phyloP scores from a whole-genome alignment of 2,113 vertebrate genomes.

The Beaufortia kweichowensis region DNA sequence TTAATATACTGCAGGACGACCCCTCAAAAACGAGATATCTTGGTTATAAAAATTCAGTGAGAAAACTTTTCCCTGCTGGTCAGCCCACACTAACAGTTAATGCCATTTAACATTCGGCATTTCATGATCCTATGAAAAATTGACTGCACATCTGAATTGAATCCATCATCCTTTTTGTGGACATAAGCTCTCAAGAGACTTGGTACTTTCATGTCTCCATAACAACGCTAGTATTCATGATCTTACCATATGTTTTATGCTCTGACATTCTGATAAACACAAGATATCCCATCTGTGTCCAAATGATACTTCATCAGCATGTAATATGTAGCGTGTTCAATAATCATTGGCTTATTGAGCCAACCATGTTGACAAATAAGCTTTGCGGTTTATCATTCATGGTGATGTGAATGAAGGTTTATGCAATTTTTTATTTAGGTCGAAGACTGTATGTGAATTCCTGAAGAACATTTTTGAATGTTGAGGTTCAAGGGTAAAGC shows the following conservation, averaged over 20 bases:
- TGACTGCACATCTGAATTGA: neutral
- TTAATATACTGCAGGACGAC: too few relatives aligned
- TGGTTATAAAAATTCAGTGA: too few relatives aligned
- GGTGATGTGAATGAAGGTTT: neutral
- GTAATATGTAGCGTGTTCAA: constrained; percentile 3
- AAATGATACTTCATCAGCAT: neutral
- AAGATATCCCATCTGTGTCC: neutral
- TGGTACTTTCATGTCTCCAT: constrained; percentile 11
- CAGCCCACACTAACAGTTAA: too few relatives aligned
- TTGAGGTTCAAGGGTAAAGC: constrained; percentile 34
- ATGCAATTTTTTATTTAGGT: constrained; percentile 1
- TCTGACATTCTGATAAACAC: neutral
- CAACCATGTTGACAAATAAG: constrained; percentile 29
- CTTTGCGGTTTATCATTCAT: neutral
- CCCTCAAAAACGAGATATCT: too few relatives aligned
- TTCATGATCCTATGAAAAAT: neutral
- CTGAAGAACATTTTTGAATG: constrained; percentile 10
- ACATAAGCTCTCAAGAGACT: neutral
- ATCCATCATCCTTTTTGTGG: constrained; percentile 11
- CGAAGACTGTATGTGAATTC: neutral
- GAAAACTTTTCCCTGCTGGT: too few relatives aligned
- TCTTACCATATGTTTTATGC: constrained; percentile 1
- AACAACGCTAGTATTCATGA: constrained; percentile 4
- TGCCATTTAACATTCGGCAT: neutral
- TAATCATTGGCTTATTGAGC: neutral